phyloP scores from a whole-genome alignment of 2,113 vertebrate genomes.

The Labrus mixtus region DNA sequence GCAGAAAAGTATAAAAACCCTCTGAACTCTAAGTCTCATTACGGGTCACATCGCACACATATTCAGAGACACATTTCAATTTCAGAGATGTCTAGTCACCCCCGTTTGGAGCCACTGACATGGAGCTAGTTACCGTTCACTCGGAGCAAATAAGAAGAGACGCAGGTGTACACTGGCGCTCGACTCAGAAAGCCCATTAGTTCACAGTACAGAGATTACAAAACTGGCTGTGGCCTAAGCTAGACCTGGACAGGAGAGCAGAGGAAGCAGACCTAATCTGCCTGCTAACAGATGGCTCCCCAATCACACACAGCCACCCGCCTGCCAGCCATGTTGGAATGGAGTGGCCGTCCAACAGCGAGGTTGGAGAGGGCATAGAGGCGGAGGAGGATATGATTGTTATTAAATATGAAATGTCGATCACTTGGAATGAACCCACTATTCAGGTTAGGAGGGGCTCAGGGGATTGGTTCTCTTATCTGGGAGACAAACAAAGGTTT shows the following conservation, averaged over 20 bases:
- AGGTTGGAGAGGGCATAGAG: slow-evolving; percentile 63
- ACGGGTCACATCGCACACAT: slow-evolving; percentile 14
- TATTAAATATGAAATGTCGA: slow-evolving; percentile 74
- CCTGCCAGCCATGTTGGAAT: slow-evolving; percentile 63
- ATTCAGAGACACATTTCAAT: slow-evolving; percentile 27
- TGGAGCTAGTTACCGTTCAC: slow-evolving; percentile 26
- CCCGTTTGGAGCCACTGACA: slow-evolving; percentile 21
- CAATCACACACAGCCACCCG: slow-evolving; percentile 57
- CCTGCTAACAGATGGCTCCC: slow-evolving; percentile 74
- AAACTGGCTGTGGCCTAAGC: slow-evolving; percentile 33
- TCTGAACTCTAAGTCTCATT: slow-evolving; percentile 6
- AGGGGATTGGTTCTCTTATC: slow-evolving; percentile 39
- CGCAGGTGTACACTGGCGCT: slow-evolving; percentile 64
- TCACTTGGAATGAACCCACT: slow-evolving; percentile 58
- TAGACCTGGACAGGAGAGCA: slow-evolving; percentile 49
- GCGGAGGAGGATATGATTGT: slow-evolving; percentile 68
- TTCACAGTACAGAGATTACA: slow-evolving; percentile 65
- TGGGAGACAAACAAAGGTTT: slow-evolving; percentile 1
- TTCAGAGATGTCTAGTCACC: slow-evolving; percentile 20
- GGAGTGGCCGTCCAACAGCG: slow-evolving; percentile 56
- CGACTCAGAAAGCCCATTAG: slow-evolving; percentile 64
- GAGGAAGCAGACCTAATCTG: slow-evolving; percentile 71
- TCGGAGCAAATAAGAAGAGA: slow-evolving; percentile 55
- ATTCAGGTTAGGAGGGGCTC: slow-evolving; percentile 12
- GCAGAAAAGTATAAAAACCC: neutral